Conservation (phyloP, 2,888 invertebrate genomes). For the Fissipunctia ypsillon region DNA sequence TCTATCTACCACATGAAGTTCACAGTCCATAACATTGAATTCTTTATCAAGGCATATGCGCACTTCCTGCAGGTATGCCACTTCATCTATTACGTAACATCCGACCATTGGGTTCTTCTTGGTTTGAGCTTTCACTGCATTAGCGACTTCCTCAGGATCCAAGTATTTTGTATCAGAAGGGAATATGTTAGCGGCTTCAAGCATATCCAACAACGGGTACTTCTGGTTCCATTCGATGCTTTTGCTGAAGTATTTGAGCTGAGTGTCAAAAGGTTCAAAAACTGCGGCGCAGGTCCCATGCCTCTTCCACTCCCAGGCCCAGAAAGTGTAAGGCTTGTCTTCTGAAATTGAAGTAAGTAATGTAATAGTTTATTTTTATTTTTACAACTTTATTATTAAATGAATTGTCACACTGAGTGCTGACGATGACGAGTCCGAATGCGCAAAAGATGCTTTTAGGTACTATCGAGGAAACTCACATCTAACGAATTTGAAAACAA, state of each 20-base stretch:
- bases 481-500: no score
- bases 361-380: no score
- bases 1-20: slow-evolving; percentile 4
- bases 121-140: slow-evolving; percentile 22
- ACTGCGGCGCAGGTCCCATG: slow-evolving; percentile 23
- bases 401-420: not conserved
- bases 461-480: no score
- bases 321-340: not conserved
- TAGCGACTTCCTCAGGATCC: slow-evolving; percentile 4
- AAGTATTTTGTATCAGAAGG: slow-evolving; percentile 19
- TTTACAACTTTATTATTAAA: not conserved
- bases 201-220: not conserved
- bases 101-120: slow-evolving; percentile 27
- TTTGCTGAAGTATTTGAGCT: slow-evolving; percentile 30
- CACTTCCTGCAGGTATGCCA: slow-evolving; percentile 21
- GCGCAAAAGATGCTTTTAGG: not conserved
- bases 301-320: slow-evolving; percentile 10
- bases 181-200: slow-evolving; percentile 26
- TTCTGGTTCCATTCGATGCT: slow-evolving; percentile 29
- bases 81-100: slow-evolving; percentile 11
- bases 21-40: slow-evolving; percentile 31
- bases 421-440: not conserved
- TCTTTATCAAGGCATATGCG: slow-evolving; percentile 27
- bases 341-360: slow-evolving; percentile 1
- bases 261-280: slow-evolving; percentile 14